Conservation (phyloP, 2,888 invertebrate species). For the Cyaniris semiargus region DNA sequence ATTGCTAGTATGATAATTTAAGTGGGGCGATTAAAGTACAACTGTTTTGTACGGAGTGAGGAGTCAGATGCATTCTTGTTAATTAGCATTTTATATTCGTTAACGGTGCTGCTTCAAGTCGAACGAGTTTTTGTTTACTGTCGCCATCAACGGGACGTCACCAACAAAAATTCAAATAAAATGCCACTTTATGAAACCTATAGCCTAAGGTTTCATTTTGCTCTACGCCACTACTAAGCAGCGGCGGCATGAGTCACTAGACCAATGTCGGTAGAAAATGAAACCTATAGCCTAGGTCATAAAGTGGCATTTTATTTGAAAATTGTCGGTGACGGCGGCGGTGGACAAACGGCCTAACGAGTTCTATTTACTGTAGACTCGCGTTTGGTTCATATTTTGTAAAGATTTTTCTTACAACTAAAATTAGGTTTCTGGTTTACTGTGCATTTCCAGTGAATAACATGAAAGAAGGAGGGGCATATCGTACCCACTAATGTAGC, state of each 20-base stretch:
- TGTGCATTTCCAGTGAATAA: not conserved
- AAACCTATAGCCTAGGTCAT: too few species aligned
- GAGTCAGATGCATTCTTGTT: conserved; percentile 53
- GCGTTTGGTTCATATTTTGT: not conserved
- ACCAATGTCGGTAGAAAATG: too few species aligned
- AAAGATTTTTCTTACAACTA: not conserved
- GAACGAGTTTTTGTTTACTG: conserved; percentile 26
- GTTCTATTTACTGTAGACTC: conserved; percentile 22
- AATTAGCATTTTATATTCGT: conserved; percentile 71
- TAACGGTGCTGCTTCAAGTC: conserved; percentile 53
- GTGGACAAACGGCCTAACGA: conserved; percentile 5
- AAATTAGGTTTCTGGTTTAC: not conserved
- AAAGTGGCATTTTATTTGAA: too few species aligned
- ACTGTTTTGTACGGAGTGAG: conserved; percentile 48
- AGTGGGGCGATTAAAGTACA: conserved; percentile 3
- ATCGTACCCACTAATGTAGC: too few species aligned
- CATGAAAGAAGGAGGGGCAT: too few species aligned
- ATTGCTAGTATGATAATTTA: not conserved
- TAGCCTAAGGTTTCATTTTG: too few species aligned
- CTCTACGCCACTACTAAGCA: too few species aligned
- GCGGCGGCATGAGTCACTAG: too few species aligned
- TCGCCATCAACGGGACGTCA: too few species aligned
- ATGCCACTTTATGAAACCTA: too few species aligned
- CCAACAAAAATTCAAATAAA: too few species aligned
- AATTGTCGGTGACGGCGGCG: too few species aligned